Evolutionary conservation across 2,888 invertebrate genomes (phyloP).

Genomic region (Hydraecia micacea): DNA sequence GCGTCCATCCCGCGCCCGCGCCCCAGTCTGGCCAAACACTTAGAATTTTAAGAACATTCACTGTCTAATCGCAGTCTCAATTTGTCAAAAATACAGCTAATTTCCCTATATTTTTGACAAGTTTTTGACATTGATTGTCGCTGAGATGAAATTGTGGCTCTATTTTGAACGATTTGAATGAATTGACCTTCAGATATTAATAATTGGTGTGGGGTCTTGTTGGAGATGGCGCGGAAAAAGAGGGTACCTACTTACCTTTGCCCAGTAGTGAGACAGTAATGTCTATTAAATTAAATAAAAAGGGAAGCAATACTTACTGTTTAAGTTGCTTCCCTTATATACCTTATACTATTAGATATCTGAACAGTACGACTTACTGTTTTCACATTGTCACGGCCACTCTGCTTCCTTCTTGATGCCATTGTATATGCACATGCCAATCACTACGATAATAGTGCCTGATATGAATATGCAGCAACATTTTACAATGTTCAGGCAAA

Average conservation of each 20-base stretch:
- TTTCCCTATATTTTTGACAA: too few species aligned
- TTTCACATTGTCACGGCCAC: background rate
- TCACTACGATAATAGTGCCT: background rate
- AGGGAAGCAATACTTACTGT: background rate
- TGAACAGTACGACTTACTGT: background rate
- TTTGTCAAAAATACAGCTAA: too few species aligned
- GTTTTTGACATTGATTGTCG: too few species aligned
- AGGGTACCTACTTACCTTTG: background rate
- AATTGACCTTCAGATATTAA: background rate
- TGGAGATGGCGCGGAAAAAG: background rate
- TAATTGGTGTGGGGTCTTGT: background rate
- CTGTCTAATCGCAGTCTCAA: too few species aligned
- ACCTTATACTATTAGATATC: background rate
- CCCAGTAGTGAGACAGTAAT: background rate
- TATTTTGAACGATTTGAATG: background rate
- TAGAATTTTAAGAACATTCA: too few species aligned
- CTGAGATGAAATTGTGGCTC: too few species aligned
- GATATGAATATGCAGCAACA: background rate
- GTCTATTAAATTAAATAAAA: background rate
- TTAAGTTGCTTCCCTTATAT: background rate
- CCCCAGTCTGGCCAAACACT: background rate
- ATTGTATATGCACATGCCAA: slow-evolving; percentile 24
- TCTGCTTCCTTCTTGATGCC: fast-evolving
- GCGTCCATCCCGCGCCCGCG: too few species aligned
- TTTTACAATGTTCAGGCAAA: background rate